phyloP scores from a whole-genome alignment of 1,140 invertebrate genomes.

The Watersipora subatra region DNA sequence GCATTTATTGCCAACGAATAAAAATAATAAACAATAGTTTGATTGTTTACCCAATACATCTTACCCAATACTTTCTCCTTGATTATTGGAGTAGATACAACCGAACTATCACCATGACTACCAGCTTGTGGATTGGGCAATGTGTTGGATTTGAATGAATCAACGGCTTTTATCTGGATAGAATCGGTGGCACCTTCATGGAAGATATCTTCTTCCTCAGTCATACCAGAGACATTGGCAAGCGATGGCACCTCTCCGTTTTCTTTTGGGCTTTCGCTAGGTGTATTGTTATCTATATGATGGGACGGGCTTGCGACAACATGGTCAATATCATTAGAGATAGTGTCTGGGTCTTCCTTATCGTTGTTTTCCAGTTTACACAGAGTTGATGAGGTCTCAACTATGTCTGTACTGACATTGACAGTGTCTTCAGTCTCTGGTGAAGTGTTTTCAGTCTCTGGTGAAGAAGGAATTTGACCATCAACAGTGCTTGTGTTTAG shows the following conservation, averaged over 20 bases:
- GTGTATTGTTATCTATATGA: conserved; percentile 11
- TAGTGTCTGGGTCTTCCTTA: conserved; percentile 5
- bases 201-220: conserved; percentile 9
- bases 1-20: too few species aligned
- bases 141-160: conserved; percentile 1
- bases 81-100: too few species aligned
- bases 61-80: too few species aligned
- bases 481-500: too few species aligned
- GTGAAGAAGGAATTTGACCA: neutral
- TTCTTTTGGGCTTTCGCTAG: conserved; percentile 13
- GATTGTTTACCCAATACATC: too few species aligned
- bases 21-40: too few species aligned
- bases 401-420: conserved; percentile 9
- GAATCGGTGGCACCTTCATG: conserved; percentile 12
- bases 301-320: conserved; percentile 2
- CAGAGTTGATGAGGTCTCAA: conserved; percentile 11
- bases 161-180: conserved; percentile 11
- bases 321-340: conserved; percentile 4
- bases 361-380: conserved; percentile 6
- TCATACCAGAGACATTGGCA: neutral
- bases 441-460: neutral
- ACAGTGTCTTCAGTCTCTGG: neutral
- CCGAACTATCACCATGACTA: conserved; percentile 3
- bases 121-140: neutral
- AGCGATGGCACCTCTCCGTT: conserved; percentile 1